Conservation (phyloP, 1,140 invertebrate genomes). For the Charaxes varanes region DNA sequence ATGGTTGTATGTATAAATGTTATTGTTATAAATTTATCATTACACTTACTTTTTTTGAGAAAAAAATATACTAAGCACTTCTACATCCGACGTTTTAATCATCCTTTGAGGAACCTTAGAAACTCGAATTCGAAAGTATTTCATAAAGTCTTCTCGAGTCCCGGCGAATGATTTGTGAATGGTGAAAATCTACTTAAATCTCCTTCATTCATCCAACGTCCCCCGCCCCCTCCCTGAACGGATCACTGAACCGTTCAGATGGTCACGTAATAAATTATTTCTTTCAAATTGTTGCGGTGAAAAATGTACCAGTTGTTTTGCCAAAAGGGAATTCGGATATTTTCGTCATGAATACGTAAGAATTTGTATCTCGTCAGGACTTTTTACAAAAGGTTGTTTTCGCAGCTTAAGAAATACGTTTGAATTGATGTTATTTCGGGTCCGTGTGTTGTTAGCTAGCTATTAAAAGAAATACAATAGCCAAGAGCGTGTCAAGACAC, state of each 20-base stretch:
- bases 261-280: constrained; percentile 29
- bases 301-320: constrained; percentile 11
- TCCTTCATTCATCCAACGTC: constrained; percentile 13
- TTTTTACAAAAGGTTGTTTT: constrained; percentile 2
- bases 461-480: too few species aligned
- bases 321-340: constrained; percentile 2
- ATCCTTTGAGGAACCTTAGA: too few species aligned
- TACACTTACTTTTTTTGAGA: too few species aligned
- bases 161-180: constrained; percentile 26
- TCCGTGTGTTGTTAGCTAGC: too few species aligned
- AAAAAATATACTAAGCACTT: too few species aligned
- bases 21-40: too few species aligned
- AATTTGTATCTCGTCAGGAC: background rate
- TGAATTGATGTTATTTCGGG: too few species aligned
- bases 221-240: constrained; percentile 1
- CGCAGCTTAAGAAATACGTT: too few species aligned
- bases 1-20: too few species aligned
- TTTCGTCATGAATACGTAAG: constrained; percentile 1
- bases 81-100: too few species aligned
- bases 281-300: constrained; percentile 15
- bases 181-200: constrained; percentile 26
- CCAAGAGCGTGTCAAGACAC: too few species aligned
- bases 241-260: constrained; percentile 18
- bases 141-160: constrained; percentile 21
- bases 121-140: too few species aligned